Evolutionary conservation across 2,113 vertebrate species (phyloP).

Genomic region (Rhinoderma darwinii): DNA sequence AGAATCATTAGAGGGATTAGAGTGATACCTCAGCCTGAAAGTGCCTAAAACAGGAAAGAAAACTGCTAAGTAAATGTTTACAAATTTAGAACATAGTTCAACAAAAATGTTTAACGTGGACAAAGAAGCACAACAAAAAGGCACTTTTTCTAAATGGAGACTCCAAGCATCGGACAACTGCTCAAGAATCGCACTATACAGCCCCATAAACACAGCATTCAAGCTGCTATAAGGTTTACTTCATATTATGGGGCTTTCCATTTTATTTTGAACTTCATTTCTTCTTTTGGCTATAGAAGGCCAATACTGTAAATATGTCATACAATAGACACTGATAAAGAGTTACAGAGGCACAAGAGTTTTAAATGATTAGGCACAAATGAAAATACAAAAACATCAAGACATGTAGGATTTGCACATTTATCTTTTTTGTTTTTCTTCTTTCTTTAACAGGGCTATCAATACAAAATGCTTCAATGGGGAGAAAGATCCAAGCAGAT

Average conservation of each 20-base stretch:
- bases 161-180: background rate
- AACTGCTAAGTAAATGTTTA: conserved; percentile 80
- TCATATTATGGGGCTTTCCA: background rate
- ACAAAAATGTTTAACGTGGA: conserved; percentile 71
- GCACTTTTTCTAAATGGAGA: conserved; percentile 64
- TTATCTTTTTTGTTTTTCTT: background rate
- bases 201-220: background rate
- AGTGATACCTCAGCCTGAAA: conserved; percentile 91
- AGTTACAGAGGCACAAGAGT: conserved; percentile 43
- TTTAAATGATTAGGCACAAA: conserved; percentile 48
- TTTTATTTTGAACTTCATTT: background rate
- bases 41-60: conserved; percentile 87
- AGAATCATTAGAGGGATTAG: conserved; percentile 84
- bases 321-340: background rate
- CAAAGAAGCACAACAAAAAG: conserved; percentile 66
- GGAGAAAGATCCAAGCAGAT: background rate
- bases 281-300: conserved; percentile 19
- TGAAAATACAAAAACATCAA: conserved; percentile 29
- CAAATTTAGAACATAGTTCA: conserved; percentile 65
- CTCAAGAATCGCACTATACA: background rate
- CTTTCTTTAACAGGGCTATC: background rate
- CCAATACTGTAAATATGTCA: background rate
- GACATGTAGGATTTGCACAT: background rate
- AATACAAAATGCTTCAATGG: background rate
- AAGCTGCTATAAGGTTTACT: background rate